A percentile compares a stretch with the other conserved stretches of the same genome.
These are phyloP conservation scores for Semotilus atromaculatus DNA, from an alignment of 2,797 vertebrate genomes.

Conservation along the genomic window DNA sequence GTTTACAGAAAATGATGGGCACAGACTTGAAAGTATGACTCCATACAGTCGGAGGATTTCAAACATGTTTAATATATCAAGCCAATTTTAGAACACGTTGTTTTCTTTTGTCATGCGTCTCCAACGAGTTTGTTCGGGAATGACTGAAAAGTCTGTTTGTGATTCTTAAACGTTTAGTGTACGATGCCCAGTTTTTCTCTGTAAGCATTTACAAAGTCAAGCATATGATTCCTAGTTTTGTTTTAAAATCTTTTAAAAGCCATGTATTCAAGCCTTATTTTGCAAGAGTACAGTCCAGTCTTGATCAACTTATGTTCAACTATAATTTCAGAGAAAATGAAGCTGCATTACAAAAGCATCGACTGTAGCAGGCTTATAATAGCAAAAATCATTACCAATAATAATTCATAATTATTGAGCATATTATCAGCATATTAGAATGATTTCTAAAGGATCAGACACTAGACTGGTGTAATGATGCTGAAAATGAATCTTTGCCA, in stretches of 20 bases:
- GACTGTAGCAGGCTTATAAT: neutral
- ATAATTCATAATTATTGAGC: neutral
- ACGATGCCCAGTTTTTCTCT: neutral
- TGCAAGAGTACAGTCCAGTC: neutral
- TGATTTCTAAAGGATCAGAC: neutral
- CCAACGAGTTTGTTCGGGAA: no score
- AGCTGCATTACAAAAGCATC: conserved; percentile 61
- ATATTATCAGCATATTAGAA: neutral
- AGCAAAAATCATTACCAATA: neutral
- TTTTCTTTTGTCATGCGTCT: no score
- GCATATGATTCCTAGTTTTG: neutral
- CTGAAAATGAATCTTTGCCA: neutral
- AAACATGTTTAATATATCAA: neutral
- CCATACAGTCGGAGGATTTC: neutral
- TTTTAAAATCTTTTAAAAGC: neutral
- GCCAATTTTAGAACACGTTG: neutral
- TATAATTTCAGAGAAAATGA: conserved; percentile 70
- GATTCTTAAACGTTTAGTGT: neutral
- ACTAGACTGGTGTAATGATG: neutral
- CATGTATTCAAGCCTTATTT: neutral
- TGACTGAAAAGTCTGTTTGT: no score
- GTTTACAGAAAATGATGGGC: neutral
- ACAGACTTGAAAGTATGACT: neutral
- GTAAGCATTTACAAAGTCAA: neutral
- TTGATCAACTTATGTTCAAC: neutral